These are phyloP conservation scores for Notothenia rossii DNA, from an alignment of 2,113 vertebrate species.

Conservation along the genomic window DNA sequence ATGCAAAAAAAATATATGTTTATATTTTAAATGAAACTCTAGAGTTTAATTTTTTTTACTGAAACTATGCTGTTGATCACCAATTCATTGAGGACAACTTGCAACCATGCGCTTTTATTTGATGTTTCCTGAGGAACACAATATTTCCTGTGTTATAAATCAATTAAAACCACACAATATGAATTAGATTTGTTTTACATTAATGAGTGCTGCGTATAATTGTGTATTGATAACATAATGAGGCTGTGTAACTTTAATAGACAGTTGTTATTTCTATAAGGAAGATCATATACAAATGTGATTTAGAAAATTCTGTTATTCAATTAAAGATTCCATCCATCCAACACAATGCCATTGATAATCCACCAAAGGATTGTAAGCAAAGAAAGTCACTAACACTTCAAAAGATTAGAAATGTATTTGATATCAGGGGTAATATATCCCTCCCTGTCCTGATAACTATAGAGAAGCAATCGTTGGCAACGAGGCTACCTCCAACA, in stretches of 20 bases:
- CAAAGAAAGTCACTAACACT: slow-evolving; percentile 24
- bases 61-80: background rate
- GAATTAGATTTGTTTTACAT: background rate
- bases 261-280: background rate
- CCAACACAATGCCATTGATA: slow-evolving; percentile 29
- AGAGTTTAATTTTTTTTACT: background rate
- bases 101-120: background rate
- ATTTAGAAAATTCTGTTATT: background rate
- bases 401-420: background rate
- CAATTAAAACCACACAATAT: too few relatives aligned
- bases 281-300: background rate
- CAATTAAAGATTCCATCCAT: background rate
- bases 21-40: too few relatives aligned
- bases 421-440: background rate
- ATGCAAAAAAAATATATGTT: slow-evolving; percentile 1
- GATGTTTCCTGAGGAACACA: background rate
- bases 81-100: background rate
- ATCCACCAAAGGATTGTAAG: slow-evolving; percentile 17
- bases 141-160: too few relatives aligned
- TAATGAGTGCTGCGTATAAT: background rate
- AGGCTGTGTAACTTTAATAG: background rate
- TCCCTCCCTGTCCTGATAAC: background rate
- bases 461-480: too few relatives aligned
- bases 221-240: background rate
- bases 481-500: too few relatives aligned